A percentile compares a stretch with the other conserved stretches of the same genome.
Conservation (phyloP, 2,113 vertebrate species). For the Xenotilapia leptura region DNA sequence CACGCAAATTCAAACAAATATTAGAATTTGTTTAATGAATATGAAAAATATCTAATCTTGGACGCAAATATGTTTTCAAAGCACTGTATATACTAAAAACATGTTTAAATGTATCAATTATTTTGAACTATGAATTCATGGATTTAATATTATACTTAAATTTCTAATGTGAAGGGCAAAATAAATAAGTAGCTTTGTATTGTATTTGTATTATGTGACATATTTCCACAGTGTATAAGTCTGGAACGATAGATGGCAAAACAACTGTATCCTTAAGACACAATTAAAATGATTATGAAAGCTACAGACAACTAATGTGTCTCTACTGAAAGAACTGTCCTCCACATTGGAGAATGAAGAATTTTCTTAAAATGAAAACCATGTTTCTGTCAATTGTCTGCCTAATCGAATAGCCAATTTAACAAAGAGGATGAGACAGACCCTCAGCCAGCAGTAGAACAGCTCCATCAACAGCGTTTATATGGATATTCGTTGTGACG, state of each 20-base stretch:
- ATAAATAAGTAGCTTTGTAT: not conserved
- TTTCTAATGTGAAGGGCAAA: not conserved
- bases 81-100: not conserved
- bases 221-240: not conserved
- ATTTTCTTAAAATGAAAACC: not conserved
- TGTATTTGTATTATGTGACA: not conserved
- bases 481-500: not conserved
- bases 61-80: not conserved
- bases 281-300: not conserved
- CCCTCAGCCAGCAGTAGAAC: not conserved
- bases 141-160: not conserved
- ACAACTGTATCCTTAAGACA: not conserved
- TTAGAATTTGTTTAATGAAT: not conserved
- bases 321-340: not conserved
- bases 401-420: not conserved
- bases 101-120: not conserved
- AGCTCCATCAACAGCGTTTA: not conserved
- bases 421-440: not conserved
- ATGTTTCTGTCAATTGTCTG: not conserved
- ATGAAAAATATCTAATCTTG: not conserved
- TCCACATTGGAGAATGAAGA: not conserved
- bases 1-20: not conserved
- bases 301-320: not conserved
- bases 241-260: not conserved
- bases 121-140: not conserved